Conservation (phyloP, 2,888 invertebrate genomes). For the Mongoloraphidia duomilia region DNA sequence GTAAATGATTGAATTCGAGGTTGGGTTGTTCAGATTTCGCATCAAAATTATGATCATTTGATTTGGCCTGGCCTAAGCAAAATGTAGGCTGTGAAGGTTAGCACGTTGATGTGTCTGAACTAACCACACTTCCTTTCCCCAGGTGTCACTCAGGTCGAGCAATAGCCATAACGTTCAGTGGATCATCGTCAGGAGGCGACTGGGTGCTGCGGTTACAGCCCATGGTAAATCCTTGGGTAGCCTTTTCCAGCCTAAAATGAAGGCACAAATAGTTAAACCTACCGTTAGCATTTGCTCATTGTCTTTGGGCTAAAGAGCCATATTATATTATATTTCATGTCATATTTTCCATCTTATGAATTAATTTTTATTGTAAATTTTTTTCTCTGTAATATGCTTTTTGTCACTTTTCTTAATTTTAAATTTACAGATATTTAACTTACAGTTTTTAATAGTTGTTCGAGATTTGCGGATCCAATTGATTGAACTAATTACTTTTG, state of each 20-base stretch:
- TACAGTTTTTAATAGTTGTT: conserved; percentile 19
- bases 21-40: conserved; percentile 17
- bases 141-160: conserved; percentile 30
- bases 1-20: conserved; percentile 1
- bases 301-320: conserved; percentile 11
- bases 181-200: conserved; percentile 12
- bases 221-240: conserved; percentile 41
- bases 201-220: conserved; percentile 23
- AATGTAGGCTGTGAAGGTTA: conserved; percentile 31
- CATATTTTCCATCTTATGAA: conserved; percentile 9
- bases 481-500: conserved; percentile 26
- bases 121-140: conserved; percentile 40
- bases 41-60: conserved; percentile 21
- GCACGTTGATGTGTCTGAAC: conserved; percentile 27
- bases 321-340: conserved; percentile 4
- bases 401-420: conserved; percentile 19
- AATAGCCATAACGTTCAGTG: conserved; percentile 15
- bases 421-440: conserved; percentile 29
- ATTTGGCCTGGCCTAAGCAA: conserved; percentile 15
- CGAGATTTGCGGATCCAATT: conserved; percentile 31
- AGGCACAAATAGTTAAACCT: conserved; percentile 27
- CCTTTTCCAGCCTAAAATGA: conserved; percentile 6
- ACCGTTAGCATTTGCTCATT: conserved; percentile 12
- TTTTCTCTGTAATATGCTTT: conserved; percentile 4
- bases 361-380: conserved; percentile 8